phyloP scores from a whole-genome alignment of 2,797 vertebrate genomes.

The Lacerta bilineata region DNA sequence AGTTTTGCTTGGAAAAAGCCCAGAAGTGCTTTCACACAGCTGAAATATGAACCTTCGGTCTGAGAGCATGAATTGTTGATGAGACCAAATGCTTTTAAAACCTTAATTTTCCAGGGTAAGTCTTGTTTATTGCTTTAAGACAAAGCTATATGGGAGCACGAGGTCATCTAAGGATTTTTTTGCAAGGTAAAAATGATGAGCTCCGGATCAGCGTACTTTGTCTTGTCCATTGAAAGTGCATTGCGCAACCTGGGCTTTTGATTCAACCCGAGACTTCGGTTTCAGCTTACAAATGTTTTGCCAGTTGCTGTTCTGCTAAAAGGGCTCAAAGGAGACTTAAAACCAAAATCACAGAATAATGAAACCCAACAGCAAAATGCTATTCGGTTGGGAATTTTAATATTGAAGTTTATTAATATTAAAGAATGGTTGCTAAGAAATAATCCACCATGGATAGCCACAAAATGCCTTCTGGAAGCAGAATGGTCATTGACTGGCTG shows the following conservation, averaged over 20 bases:
- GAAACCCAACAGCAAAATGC: background rate
- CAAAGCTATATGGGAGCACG: background rate
- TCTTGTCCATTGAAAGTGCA: background rate
- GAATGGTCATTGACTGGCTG: too few relatives aligned
- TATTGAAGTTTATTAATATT: background rate
- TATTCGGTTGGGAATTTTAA: background rate
- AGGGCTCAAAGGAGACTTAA: background rate
- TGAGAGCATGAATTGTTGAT: constrained; percentile 71
- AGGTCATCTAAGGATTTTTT: constrained; percentile 9
- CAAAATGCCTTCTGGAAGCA: background rate
- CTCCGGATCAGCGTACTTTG: background rate
- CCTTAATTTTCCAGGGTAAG: constrained; percentile 38
- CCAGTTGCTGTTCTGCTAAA: background rate
- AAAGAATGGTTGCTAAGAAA: background rate
- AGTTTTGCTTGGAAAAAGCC: constrained; percentile 56
- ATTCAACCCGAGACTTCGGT: too few relatives aligned
- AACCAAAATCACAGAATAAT: background rate
- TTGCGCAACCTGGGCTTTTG: background rate
- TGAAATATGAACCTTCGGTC: constrained; percentile 56
- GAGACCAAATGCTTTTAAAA: constrained; percentile 34
- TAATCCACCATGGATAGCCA: background rate
- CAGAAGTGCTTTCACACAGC: constrained; percentile 38
- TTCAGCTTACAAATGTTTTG: background rate
- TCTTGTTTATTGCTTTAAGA: constrained; percentile 23
- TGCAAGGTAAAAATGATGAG: constrained; percentile 19